Conservation (phyloP, 2,888 invertebrate genomes). For the Nemotelus pantherinus region DNA sequence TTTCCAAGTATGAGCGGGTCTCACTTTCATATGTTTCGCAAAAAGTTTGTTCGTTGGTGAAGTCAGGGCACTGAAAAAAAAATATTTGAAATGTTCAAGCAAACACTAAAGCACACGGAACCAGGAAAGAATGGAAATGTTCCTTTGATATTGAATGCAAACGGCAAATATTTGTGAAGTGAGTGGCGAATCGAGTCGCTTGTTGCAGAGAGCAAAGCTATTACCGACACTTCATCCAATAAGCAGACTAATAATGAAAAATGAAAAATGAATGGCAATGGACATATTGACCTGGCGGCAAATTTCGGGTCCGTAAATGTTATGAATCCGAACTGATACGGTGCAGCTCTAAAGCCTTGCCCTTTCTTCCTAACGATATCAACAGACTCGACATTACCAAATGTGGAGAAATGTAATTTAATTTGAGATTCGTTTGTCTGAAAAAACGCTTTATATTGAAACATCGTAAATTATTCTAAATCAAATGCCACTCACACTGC, state of each 20-base stretch:
- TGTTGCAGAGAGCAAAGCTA: no score
- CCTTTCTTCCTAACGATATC: constrained; percentile 5
- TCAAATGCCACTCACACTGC: constrained; percentile 21
- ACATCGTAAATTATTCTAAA: not conserved
- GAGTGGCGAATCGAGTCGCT: no score
- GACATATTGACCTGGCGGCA: constrained; percentile 39
- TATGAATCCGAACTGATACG: constrained; percentile 41
- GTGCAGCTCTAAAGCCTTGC: not conserved
- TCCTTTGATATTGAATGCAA: no score
- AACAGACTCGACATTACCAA: constrained; percentile 39
- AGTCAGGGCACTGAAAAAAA: constrained; percentile 39
- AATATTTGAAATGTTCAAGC: not conserved
- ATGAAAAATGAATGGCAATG: not conserved
- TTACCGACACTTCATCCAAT: no score
- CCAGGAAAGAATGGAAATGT: no score
- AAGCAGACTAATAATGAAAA: not conserved
- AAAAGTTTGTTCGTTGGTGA: not conserved
- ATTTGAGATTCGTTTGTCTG: constrained; percentile 32
- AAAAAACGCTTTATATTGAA: not conserved
- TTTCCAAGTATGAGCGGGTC: constrained; percentile 48
- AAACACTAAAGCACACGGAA: no score
- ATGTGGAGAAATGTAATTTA: constrained; percentile 26
- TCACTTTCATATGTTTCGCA: constrained; percentile 27
- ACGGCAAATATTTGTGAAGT: no score
- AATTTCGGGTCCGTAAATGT: constrained; percentile 40